Evolutionary conservation across 2,797 vertebrate genomes (phyloP).

Genomic region (Schizopygopsis pylzovi): DNA sequence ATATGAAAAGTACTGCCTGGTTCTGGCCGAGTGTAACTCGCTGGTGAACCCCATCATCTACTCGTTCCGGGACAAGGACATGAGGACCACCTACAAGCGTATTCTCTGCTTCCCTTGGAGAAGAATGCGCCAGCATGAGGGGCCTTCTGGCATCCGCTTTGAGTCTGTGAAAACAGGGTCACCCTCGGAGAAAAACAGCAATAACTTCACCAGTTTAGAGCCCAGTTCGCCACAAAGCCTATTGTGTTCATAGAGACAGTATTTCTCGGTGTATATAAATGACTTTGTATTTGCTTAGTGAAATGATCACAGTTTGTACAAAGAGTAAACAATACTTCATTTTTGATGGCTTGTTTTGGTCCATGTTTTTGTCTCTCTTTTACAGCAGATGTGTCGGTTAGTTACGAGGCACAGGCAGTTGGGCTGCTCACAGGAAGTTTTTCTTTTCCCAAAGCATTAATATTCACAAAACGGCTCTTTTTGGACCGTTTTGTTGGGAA

Average conservation of each 20-base stretch:
- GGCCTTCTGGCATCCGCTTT: slow-evolving; percentile 45
- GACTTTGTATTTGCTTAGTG: slow-evolving; percentile 32
- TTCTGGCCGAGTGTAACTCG: slow-evolving; percentile 91
- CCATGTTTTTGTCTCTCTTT: not conserved
- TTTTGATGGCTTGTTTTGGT: slow-evolving; percentile 33
- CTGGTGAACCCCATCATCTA: slow-evolving; percentile 92
- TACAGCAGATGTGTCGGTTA: slow-evolving; percentile 27
- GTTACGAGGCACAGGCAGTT: slow-evolving; percentile 3
- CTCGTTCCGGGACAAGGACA: slow-evolving; percentile 87
- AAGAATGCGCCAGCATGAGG: slow-evolving; percentile 46
- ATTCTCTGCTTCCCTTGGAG: slow-evolving; percentile 83
- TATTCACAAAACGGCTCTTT: not conserved
- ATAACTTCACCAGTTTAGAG: slow-evolving; percentile 1
- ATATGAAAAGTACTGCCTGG: slow-evolving; percentile 90
- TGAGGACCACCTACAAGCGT: slow-evolving; percentile 86
- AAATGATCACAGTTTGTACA: slow-evolving; percentile 20
- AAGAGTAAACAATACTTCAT: slow-evolving; percentile 23
- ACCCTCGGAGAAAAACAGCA: slow-evolving; percentile 59
- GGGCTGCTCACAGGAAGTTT: slow-evolving; percentile 28
- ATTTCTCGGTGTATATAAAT: slow-evolving; percentile 37
- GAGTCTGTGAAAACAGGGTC: slow-evolving; percentile 69
- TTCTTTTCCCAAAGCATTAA: slow-evolving; percentile 7
- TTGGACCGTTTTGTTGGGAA: not conserved
- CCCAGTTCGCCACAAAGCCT: not conserved
- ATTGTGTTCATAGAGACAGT: slow-evolving; percentile 18